Evolutionary conservation across 2,888 invertebrate species (phyloP).

Genomic region (Lepetodrilus schrolli): DNA sequence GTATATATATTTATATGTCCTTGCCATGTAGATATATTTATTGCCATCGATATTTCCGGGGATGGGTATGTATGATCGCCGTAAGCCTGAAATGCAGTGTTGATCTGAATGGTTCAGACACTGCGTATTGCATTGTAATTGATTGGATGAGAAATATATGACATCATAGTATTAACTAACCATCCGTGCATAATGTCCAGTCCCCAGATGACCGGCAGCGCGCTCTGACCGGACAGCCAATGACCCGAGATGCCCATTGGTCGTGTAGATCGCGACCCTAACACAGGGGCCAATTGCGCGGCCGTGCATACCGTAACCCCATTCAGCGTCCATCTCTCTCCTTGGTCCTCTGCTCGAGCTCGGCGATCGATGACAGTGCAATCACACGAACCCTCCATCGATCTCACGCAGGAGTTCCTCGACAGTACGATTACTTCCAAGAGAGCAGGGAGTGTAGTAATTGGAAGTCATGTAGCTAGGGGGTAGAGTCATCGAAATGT

Average conservation of each 20-base stretch:
- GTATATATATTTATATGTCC: no score
- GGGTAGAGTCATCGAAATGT: slow-evolving; percentile 12
- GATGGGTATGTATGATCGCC: no score
- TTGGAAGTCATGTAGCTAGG: slow-evolving; percentile 17
- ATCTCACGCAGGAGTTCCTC: background rate
- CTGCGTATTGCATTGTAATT: no score
- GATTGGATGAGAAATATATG: no score
- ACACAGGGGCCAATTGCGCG: background rate
- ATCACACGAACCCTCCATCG: background rate
- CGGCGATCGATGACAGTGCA: background rate
- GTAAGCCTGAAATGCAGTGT: no score
- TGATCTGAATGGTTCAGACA: no score
- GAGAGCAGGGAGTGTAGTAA: background rate
- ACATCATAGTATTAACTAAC: background rate
- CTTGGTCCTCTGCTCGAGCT: no score
- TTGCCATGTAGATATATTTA: no score
- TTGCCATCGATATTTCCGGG: no score
- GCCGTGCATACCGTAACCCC: background rate
- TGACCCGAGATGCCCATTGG: slow-evolving; percentile 8
- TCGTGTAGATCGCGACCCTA: background rate
- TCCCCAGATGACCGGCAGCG: background rate
- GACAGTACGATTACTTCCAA: background rate
- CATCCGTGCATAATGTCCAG: background rate
- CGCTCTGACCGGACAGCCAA: background rate
- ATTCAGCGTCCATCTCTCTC: no score